phyloP scores from a whole-genome alignment of 2,113 vertebrate species.

The Eudorcas thomsonii region DNA sequence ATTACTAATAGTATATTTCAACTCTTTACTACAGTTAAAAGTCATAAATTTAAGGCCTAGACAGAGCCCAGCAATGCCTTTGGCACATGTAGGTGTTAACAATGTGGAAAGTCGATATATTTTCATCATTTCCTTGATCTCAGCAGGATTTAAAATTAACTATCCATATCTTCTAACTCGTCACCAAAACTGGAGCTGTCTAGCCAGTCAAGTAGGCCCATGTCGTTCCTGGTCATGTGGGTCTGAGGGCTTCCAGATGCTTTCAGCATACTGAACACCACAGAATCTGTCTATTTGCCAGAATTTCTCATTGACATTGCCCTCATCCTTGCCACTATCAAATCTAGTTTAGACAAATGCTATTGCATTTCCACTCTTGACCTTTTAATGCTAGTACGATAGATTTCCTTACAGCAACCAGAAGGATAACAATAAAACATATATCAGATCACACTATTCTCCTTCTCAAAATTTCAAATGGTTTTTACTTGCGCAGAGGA shows the following conservation, averaged over 20 bases:
- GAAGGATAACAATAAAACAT: neutral
- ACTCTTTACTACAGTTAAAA: neutral
- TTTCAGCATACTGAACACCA: neutral
- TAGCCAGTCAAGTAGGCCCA: neutral
- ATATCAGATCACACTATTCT: neutral
- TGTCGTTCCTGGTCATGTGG: neutral
- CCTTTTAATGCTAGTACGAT: neutral
- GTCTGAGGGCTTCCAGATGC: neutral
- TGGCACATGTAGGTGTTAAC: neutral
- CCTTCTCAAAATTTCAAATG: neutral
- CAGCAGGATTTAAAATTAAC: slow-evolving; percentile 24
- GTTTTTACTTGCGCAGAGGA: neutral
- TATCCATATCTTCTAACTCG: neutral
- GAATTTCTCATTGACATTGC: neutral
- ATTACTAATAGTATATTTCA: neutral
- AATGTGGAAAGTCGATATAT: neutral
- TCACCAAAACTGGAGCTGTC: neutral
- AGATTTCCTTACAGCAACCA: neutral
- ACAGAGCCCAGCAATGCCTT: slow-evolving; percentile 24
- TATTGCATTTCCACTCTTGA: neutral
- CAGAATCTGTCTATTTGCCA: neutral
- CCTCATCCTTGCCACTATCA: neutral
- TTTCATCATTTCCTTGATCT: slow-evolving; percentile 3
- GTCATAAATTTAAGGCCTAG: neutral
- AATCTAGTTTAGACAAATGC: neutral